These are phyloP conservation scores for Eulacestoma nigropectus DNA, from an alignment of 2,113 vertebrate genomes.

Conservation along the genomic window DNA sequence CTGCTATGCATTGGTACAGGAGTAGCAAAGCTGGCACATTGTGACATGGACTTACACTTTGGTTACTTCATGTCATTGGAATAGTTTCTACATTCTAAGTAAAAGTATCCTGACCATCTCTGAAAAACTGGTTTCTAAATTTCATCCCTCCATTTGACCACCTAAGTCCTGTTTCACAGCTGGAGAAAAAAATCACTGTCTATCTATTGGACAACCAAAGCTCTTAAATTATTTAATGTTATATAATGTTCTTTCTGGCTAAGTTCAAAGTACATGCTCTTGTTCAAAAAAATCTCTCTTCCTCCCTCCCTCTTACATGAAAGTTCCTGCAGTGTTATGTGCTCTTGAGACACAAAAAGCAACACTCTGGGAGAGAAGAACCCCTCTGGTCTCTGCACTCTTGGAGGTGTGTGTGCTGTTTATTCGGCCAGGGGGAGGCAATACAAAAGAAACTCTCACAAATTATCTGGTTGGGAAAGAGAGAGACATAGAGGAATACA, in stretches of 20 bases:
- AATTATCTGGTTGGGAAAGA: not conserved
- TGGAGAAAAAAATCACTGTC: not conserved
- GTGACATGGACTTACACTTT: not conserved
- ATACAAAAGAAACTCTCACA: not conserved
- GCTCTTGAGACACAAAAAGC: not conserved
- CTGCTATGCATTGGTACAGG: not conserved
- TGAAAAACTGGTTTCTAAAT: not conserved
- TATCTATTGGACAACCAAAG: not conserved
- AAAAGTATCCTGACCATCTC: not conserved
- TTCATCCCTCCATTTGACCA: not conserved
- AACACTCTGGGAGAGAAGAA: not conserved
- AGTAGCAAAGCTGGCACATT: not conserved
- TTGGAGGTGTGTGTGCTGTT: not conserved
- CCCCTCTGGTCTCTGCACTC: not conserved
- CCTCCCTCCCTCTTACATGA: not conserved
- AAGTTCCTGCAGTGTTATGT: not conserved
- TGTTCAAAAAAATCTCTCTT: not conserved
- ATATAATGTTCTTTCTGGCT: not conserved
- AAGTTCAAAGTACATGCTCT: not conserved
- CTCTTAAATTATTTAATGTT: not conserved
- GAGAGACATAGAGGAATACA: not conserved
- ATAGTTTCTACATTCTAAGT: not conserved
- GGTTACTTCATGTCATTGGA: not conserved
- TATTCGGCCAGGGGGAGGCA: not conserved
- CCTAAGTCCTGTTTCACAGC: not conserved